Conservation (phyloP, 1,140 invertebrate species). For the Saccostrea echinata region DNA sequence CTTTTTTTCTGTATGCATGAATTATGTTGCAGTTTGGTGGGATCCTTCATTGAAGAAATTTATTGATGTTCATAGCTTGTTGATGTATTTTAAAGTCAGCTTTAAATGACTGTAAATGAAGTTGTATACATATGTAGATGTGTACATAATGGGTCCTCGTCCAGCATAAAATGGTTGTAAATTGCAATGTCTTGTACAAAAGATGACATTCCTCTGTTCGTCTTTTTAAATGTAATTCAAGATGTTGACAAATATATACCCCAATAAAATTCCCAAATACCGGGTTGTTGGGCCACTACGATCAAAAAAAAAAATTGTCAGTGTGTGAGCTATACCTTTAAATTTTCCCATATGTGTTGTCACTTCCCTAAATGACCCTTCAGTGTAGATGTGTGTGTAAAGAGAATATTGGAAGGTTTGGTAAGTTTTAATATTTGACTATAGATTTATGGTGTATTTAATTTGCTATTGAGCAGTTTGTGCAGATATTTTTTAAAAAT, state of each 20-base stretch:
- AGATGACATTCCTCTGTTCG: neutral
- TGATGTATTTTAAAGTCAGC: neutral
- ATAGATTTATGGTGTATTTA: neutral
- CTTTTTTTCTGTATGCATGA: neutral
- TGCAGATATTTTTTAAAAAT: neutral
- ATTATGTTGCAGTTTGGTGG: neutral
- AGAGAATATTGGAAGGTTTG: neutral
- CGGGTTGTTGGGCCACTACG: conserved; percentile 18
- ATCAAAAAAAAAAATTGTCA: conserved; percentile 15
- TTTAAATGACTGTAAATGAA: conserved; percentile 34
- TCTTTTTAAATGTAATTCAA: conserved; percentile 36
- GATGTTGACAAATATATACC: conserved; percentile 32
- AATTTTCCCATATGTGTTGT: conserved; percentile 25
- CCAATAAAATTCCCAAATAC: neutral
- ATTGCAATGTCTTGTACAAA: neutral
- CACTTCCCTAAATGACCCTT: neutral
- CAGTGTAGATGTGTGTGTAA: neutral
- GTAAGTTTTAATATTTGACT: neutral
- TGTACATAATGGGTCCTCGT: neutral
- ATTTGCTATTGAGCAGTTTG: neutral
- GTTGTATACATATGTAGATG: conserved; percentile 4
- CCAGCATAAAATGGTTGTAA: neutral
- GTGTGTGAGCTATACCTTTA: conserved; percentile 36
- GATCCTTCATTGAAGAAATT: neutral
- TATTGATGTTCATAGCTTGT: neutral